These are phyloP conservation scores for Drosophila suzukii DNA, from an alignment of 1,140 invertebrate species.

Conservation along the genomic window DNA sequence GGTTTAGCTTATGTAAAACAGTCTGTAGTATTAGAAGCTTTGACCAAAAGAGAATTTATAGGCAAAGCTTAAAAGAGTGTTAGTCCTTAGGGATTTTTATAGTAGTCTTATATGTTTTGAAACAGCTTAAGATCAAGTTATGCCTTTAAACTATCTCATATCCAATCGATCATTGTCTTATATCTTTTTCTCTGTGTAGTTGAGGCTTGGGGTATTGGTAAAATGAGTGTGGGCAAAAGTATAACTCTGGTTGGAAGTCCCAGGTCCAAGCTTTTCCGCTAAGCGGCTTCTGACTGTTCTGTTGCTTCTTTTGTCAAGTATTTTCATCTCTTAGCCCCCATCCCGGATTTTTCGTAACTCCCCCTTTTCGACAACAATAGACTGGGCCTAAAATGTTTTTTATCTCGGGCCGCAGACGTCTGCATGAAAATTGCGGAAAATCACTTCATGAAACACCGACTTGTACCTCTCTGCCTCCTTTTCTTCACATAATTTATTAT, in stretches of 20 bases:
- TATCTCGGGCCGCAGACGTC: slow-evolving; percentile 76
- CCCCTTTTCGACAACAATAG: slow-evolving; percentile 54
- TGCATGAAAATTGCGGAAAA: slow-evolving; percentile 74
- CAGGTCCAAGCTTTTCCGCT: slow-evolving; percentile 35
- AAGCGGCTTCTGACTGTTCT: slow-evolving; percentile 51
- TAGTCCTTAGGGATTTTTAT: no score
- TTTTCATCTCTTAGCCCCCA: slow-evolving; percentile 34
- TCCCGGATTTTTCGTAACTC: not conserved
- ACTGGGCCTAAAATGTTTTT: slow-evolving; percentile 63
- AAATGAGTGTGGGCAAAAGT: not conserved
- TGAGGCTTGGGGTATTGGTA: no score
- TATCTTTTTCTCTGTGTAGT: slow-evolving; percentile 1
- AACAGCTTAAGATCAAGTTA: not conserved
- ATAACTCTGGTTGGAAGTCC: slow-evolving; percentile 3
- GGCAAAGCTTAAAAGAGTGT: no score
- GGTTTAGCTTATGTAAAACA: not conserved
- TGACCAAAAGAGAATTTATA: not conserved
- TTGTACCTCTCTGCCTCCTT: slow-evolving; percentile 29
- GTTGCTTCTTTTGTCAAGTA: slow-evolving; percentile 39
- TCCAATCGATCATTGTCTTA: not conserved
- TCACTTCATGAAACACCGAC: slow-evolving; percentile 73
- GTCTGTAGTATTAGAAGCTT: not conserved
- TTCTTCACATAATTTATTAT: slow-evolving; percentile 75
- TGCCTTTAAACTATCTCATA: no score
- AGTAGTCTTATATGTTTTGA: no score